Base-by-base conservation (phyloP, 2,888 invertebrate species). In the Callyntrura guangdongensis region DNA sequence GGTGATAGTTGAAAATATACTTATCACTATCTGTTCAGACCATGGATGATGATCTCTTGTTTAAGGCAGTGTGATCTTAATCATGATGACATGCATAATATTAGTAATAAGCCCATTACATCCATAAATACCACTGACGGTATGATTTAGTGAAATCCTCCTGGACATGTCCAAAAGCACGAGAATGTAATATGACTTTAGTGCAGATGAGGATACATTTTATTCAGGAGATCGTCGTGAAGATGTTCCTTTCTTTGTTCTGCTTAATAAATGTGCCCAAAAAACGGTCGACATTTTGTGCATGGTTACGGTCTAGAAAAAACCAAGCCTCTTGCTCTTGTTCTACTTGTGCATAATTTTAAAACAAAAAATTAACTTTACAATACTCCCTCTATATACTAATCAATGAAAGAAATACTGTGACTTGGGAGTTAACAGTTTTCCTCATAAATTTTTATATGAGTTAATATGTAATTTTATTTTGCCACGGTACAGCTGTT, bases 81-180 rank as follows among this genome's bases (percentile, higher is more conserved):
- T 74, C 49, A 22, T 74, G 20, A 72, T 47, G 45, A 45, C 72
- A 72, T 72, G 72, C 20, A 53, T 74, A 47, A 74, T 49, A 20
- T 11, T 22, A 8, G 47, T 74, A 69, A 69, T 69, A 69, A 69
- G 22, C 22, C n/a, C 47, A 27, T 20, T 25, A 22, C 25, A 59
- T 59, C 36, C 17, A 59, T 59, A 59, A 17, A 14, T 17, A 17
- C 59, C 59, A 17, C 14, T 67, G 27, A n/a, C n/a, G 9, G 67
- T 67, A 25, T 36, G n/a, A 36, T 14, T 59, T 36, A 59, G 59
- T 6, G 12, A 67, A 12, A 64, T 64, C 25, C 1, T 11, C 25
- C 64, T 64, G 25, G 64, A 25, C 64, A 56, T 14, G 14, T 3
- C 56, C 56, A 56, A n/a, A 5, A 56, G 56, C 56, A 12, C 2